Evolutionary conservation across 2,113 vertebrate genomes (phyloP).

Genomic region (Anhinga anhinga): DNA sequence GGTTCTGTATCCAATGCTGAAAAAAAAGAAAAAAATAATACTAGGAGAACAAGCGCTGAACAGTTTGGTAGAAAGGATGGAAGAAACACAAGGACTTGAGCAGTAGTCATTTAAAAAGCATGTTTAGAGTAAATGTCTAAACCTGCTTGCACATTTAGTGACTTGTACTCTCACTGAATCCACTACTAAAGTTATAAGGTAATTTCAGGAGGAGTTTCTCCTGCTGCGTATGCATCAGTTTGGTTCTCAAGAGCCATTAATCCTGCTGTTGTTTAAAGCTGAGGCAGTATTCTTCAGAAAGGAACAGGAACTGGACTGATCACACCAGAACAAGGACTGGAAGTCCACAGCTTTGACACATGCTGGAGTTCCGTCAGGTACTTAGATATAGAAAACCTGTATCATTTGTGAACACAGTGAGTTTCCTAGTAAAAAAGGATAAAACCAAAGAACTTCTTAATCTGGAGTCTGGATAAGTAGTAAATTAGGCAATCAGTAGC

Average conservation of each 20-base stretch:
- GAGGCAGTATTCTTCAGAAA: background rate
- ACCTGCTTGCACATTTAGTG: background rate
- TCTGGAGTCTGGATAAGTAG: background rate
- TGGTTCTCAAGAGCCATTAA: background rate
- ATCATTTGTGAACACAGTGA: background rate
- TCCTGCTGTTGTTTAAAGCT: background rate
- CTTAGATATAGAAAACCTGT: background rate
- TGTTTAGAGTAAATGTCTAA: background rate
- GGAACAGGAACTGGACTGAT: background rate
- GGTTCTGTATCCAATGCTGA: background rate
- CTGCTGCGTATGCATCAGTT: background rate
- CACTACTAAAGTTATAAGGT: background rate
- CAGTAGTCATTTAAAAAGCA: background rate
- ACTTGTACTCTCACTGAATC: background rate
- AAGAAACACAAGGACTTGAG: background rate
- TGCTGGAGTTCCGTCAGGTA: background rate
- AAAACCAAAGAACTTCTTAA: background rate
- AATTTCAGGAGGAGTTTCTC: background rate
- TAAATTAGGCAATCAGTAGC: background rate
- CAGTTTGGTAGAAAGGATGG: background rate
- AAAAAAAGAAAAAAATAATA: background rate
- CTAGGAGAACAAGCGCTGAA: background rate
- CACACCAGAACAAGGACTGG: background rate
- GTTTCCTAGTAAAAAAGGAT: background rate
- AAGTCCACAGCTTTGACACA: background rate